phyloP scores from a whole-genome alignment of 1,140 invertebrate genomes.

The Microplitis demolitor region DNA sequence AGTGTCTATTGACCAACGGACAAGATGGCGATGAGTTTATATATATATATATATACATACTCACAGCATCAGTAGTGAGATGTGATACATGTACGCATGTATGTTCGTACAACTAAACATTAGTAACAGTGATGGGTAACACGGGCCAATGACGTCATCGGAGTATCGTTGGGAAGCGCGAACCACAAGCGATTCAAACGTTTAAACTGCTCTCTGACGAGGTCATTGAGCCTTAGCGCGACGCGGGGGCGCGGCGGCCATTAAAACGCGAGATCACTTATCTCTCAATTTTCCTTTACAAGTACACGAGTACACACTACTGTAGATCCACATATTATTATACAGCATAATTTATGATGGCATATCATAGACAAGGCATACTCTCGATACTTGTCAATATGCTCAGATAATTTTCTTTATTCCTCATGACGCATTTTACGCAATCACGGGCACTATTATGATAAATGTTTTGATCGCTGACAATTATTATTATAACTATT shows the following conservation, averaged over 20 bases:
- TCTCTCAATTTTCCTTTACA: slow-evolving; percentile 13
- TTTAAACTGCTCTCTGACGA: not conserved
- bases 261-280: slow-evolving; percentile 24
- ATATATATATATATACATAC: not conserved
- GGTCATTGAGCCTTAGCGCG: slow-evolving; percentile 27
- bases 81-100: too few species aligned
- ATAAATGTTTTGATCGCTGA: too few species aligned
- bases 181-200: slow-evolving; percentile 20
- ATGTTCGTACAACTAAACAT: too few species aligned
- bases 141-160: slow-evolving; percentile 8
- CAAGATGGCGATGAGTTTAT: slow-evolving; percentile 10
- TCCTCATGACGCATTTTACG: too few species aligned
- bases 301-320: not conserved
- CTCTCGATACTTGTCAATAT: too few species aligned
- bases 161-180: slow-evolving; percentile 8
- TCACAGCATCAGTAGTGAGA: not conserved
- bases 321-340: too few species aligned
- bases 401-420: too few species aligned
- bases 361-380: too few species aligned
- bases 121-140: not conserved
- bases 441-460: too few species aligned
- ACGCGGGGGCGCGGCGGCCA: slow-evolving; percentile 27
- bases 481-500: too few species aligned
- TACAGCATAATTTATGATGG: too few species aligned
- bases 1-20: not conserved